Percentiles rank a stretch among this genome's conserved stretches.
These are phyloP conservation scores for Hyles lineata DNA, from an alignment of 2,888 invertebrate species.

Conservation along the genomic window DNA sequence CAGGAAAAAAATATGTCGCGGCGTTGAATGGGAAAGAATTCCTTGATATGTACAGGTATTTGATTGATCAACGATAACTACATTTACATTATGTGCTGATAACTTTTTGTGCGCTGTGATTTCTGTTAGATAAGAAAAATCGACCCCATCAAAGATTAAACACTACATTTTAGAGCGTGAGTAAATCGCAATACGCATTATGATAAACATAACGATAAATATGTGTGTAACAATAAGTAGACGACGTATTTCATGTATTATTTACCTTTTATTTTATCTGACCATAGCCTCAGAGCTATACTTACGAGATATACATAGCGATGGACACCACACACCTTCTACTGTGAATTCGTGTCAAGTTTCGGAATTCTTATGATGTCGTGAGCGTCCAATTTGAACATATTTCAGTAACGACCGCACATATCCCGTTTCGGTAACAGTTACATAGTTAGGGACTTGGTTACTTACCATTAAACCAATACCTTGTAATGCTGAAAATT, in stretches of 20 bases:
- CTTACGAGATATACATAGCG: conserved; percentile 3
- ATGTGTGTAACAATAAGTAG: not conserved
- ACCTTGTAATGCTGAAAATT: not conserved
- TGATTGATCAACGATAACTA: conserved; percentile 44
- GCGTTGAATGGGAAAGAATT: not conserved
- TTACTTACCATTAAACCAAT: not conserved
- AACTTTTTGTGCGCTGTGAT: conserved; percentile 54
- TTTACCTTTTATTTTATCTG: not conserved
- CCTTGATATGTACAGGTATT: conserved; percentile 33
- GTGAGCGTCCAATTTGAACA: conserved; percentile 58
- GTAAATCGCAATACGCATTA: not conserved
- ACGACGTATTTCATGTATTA: not conserved
- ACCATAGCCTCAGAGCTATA: not conserved
- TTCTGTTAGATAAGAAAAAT: conserved; percentile 50
- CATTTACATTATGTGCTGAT: conserved; percentile 40
- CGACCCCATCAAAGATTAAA: not conserved
- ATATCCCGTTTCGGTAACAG: conserved; percentile 1
- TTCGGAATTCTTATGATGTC: conserved; percentile 54
- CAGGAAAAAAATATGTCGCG: not conserved
- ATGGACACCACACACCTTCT: conserved; percentile 30
- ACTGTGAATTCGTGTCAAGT: conserved; percentile 49
- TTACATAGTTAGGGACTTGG: not conserved
- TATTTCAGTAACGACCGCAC: not conserved
- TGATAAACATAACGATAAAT: not conserved
- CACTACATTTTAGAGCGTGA: not conserved